Evolutionary conservation across 2,888 invertebrate genomes (phyloP), one percentile per base, ranked within the genome.

Genomic region (Mythimna ferrago): DNA sequence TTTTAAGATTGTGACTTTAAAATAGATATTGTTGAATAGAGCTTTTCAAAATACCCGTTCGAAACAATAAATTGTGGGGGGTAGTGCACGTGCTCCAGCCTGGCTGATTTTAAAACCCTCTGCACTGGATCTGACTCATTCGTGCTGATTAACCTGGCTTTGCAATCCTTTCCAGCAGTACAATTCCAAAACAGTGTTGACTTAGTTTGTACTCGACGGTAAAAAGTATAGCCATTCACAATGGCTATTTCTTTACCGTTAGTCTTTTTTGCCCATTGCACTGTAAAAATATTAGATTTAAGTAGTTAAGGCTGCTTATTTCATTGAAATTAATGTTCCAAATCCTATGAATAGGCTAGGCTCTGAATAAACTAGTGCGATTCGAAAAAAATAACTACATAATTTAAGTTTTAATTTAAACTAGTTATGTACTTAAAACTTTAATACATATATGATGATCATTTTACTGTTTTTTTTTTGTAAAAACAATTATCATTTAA

Each of bases 191-290:
- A 2, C 51, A n/a, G 19, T 3, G 48, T 64, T 11, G 19, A 6
- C 7, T n/a, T n/a, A 35, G 32, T 10, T 53, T 38, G 35, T 21
- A 21, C 14, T n/a, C 51, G n/a, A 32, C 64, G 38, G 7, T 65
- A 53, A 53, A 65, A 65, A 35, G 64, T 65, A 21, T 38, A 65
- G 14, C 51, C 64, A 16, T 53, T 32, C 9, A 65, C 11, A 35
- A 53, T 65, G n/a, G 53, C 64, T 14, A 65, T n/a, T 38, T 65
- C 64, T 38, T 65, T 65, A 2, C 38, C 64, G 35, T 16, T 14
- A n/a, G 0, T 11, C 32, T 64, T 64, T 51, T 32, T 51, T 14
- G n/a, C n/a, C 51, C 51, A 71, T 16, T 53, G 16, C 9, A 71
- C 60, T 71, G 58, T 14, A 73, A 71, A 48, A 48, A 35, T 3